phyloP scores from a whole-genome alignment of 2,797 vertebrate species.

The Malacoraja senta region DNA sequence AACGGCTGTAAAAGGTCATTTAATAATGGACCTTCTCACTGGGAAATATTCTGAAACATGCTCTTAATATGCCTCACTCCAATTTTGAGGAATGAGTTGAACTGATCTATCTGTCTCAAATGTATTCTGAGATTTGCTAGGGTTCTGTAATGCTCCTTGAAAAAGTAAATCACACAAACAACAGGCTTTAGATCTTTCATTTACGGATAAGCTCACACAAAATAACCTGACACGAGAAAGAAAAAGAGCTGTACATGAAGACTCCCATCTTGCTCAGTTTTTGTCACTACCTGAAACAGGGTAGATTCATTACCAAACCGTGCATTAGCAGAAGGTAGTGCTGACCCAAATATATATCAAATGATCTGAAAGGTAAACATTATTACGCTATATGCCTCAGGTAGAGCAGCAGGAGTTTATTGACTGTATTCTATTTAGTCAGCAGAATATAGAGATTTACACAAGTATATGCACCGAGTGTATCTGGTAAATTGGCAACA shows the following conservation, averaged over 20 bases:
- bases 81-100: slow-evolving; percentile 6
- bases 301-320: slow-evolving; percentile 6
- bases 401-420: not conserved
- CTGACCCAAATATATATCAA: slow-evolving; percentile 30
- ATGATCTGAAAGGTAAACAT: not conserved
- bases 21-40: not conserved
- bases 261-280: not conserved
- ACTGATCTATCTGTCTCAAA: not conserved
- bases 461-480: no score
- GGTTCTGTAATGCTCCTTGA: not conserved
- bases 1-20: not conserved
- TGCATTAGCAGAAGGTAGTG: slow-evolving; percentile 25
- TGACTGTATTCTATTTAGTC: not conserved
- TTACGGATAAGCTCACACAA: slow-evolving; percentile 7
- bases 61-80: not conserved
- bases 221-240: no score
- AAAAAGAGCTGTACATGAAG: not conserved
- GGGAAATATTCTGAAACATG: not conserved
- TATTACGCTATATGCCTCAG: slow-evolving; percentile 8
- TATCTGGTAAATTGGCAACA: not conserved
- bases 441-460: not conserved
- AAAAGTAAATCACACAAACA: not conserved
- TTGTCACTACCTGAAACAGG: not conserved
- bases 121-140: not conserved
- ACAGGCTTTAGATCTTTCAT: not conserved